Evolutionary conservation across 2,888 invertebrate species (phyloP).

Genomic region (Acanthopleura granulata): DNA sequence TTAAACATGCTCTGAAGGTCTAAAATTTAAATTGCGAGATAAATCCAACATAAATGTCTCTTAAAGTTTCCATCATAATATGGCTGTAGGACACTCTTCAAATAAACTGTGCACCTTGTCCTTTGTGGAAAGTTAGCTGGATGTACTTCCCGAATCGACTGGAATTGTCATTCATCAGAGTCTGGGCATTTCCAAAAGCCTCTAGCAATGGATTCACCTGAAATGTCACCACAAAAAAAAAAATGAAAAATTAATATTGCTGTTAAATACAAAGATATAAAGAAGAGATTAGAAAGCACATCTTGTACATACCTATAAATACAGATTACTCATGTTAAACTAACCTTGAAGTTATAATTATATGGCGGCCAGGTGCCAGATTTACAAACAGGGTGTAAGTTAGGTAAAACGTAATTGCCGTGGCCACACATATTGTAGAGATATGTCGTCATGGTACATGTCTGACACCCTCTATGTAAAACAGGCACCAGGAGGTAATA

Average conservation of each 20-base stretch:
- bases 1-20: too few species aligned
- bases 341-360: too few species aligned
- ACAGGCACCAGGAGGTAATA: too few species aligned
- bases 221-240: slow-evolving; percentile 1
- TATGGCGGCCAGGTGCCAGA: too few species aligned
- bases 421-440: too few species aligned
- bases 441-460: too few species aligned
- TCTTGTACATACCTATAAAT: background rate
- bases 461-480: too few species aligned
- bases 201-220: slow-evolving; percentile 67
- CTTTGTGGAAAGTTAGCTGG: slow-evolving; percentile 60
- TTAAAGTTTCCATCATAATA: too few species aligned
- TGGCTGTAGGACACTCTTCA: background rate
- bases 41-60: too few species aligned
- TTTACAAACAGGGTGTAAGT: too few species aligned
- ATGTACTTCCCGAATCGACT: slow-evolving; percentile 68
- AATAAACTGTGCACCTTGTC: slow-evolving; percentile 54
- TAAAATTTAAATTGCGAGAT: too few species aligned
- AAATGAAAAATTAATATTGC: background rate
- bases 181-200: slow-evolving; percentile 68
- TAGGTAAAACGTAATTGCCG: too few species aligned
- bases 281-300: background rate
- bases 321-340: background rate
- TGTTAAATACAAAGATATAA: background rate
- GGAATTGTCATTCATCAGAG: slow-evolving; percentile 67